Conservation (phyloP, 2,888 invertebrate species). For the Acronicta leporina region DNA sequence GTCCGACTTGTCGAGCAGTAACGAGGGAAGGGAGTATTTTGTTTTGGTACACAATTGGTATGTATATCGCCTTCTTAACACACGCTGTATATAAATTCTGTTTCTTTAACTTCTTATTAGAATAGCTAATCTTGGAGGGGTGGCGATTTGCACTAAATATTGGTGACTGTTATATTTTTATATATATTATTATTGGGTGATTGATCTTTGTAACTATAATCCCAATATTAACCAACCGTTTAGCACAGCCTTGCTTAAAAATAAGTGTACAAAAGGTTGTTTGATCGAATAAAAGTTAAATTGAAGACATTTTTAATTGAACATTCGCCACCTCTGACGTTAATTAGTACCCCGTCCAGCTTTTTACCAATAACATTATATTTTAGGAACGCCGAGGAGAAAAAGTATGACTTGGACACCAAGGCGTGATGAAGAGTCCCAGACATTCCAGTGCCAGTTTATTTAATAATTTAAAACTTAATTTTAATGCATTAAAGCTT, state of each 20-base stretch:
- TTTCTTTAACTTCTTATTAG: slow-evolving; percentile 29
- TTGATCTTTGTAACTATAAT: no score
- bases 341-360: slow-evolving; percentile 34
- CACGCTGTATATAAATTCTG: slow-evolving; percentile 43
- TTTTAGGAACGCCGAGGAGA: slow-evolving; percentile 84
- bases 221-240: no score
- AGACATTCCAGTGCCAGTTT: slow-evolving; percentile 46
- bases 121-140: slow-evolving; percentile 41
- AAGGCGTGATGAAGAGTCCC: slow-evolving; percentile 74
- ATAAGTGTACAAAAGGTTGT: no score
- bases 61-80: slow-evolving; percentile 71
- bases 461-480: slow-evolving; percentile 52
- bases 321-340: slow-evolving; percentile 52
- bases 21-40: slow-evolving; percentile 78
- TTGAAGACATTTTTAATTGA: not conserved
- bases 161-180: not conserved
- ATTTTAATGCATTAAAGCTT: slow-evolving; percentile 51
- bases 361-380: slow-evolving; percentile 48
- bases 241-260: no score
- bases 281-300: no score
- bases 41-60: slow-evolving; percentile 80
- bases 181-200: no score
- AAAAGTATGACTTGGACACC: slow-evolving; percentile 82
- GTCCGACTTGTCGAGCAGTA: slow-evolving; percentile 73
- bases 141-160: slow-evolving; percentile 34